A percentile compares a stretch with the other conserved stretches of the same genome.
These are phyloP conservation scores for Leptoteleia sp. DNA, from an alignment of 1,140 invertebrate genomes.

Conservation along the genomic window DNA sequence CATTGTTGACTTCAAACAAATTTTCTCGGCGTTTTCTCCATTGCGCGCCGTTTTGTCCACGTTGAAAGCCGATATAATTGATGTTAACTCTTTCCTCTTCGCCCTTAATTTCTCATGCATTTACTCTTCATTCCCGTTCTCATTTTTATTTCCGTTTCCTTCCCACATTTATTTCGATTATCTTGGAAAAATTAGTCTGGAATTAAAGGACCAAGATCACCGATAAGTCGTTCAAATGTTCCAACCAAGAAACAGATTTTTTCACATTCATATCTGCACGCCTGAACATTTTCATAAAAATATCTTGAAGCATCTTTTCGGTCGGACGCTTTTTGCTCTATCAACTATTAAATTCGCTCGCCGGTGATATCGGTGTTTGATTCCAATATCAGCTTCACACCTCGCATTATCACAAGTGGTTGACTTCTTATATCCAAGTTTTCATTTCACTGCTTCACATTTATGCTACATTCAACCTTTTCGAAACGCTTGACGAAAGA, in stretches of 20 bases:
- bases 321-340: constrained; percentile 28
- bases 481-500: constrained; percentile 20
- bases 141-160: neutral
- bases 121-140: neutral
- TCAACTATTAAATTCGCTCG: constrained; percentile 51
- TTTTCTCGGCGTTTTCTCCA: constrained; percentile 15
- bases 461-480: constrained; percentile 37
- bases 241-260: constrained; percentile 1
- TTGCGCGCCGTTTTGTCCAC: neutral
- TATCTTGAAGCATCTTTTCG: constrained; percentile 27
- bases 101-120: neutral
- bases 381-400: constrained; percentile 59
- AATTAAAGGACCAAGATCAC: too few species aligned
- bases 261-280: constrained; percentile 36
- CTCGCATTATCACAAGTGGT: constrained; percentile 58
- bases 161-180: neutral
- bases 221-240: neutral
- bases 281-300: constrained; percentile 26
- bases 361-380: constrained; percentile 46
- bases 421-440: constrained; percentile 52
- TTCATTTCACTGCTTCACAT: constrained; percentile 44
- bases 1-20: constrained; percentile 8
- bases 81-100: neutral
- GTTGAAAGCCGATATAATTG: constrained; percentile 3
- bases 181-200: neutral